Base-by-base conservation (phyloP, 2,888 invertebrate species). In the Cataglyphis cursor region DNA sequence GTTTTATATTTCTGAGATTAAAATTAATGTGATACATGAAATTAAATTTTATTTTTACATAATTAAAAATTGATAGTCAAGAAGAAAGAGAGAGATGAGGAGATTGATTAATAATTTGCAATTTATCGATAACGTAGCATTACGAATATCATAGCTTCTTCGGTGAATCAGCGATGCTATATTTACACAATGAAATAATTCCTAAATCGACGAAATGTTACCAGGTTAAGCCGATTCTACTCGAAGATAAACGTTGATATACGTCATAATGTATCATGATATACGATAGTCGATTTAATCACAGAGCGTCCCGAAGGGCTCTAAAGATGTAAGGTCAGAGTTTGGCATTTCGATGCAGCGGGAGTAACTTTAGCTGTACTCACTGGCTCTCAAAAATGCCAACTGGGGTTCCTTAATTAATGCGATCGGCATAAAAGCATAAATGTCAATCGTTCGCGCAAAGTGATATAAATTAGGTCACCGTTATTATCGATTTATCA, bases 301-400 rank as follows among this genome's bases (percentile, higher is more conserved):
- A 92, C 92, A 89, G 88, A 61, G 85, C 31, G 85, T 90, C 90
- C 92, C 92, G 85, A 85, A 90, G 92, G 92, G 86, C 81, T 85
- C 72, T 41, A 48, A 61, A 73, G 68, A 73, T 84, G 83, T 87
- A 92, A 92, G 93, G 92, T 93, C 92, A 90, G 59, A 66, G 57
- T 73, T 73, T 93, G 92, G 84, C 92, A 92, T 92, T 92, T 93
- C 78, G 78, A 41, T 38, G 66, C 18, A 73, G 12, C 31, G 81
- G 65, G 62, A 64, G 82, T 62, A 74, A 81, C 66, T 82, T 82
- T 82, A 84, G 80, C 86, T 87, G 88, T 92, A 84, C 62, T 89
- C 85, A 84, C 81, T 81, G 85, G 31, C 80, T 80, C 83, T 88
- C 76, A 90, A 85, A 90, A 89, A 91, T 89, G 90, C 54, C 86